Conservation (phyloP, 2,113 vertebrate species). For the Phalacrocorax pelagicus region DNA sequence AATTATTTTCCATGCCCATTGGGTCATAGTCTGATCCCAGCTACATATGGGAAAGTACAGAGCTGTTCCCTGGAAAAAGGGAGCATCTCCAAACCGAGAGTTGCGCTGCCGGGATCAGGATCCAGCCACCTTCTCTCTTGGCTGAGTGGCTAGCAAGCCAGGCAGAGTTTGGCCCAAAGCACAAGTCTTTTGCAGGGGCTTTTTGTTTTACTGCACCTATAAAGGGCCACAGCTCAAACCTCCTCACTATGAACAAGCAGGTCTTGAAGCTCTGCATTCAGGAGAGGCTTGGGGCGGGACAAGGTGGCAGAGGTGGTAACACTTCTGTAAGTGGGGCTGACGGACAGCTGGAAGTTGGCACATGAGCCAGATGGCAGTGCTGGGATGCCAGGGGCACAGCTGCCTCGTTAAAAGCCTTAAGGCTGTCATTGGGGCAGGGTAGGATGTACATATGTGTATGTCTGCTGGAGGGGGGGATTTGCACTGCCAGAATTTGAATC, state of each 20-base stretch:
- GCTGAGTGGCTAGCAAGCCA: not conserved
- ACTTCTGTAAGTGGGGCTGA: not conserved
- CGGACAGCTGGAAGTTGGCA: not conserved
- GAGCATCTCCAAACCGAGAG: not conserved
- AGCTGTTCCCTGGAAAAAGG: not conserved
- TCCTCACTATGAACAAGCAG: not conserved
- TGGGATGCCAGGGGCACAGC: not conserved
- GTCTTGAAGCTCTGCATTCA: not conserved
- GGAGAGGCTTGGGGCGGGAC: not conserved
- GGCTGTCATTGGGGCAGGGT: not conserved
- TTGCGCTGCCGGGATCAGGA: not conserved
- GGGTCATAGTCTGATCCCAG: not conserved
- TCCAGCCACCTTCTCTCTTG: not conserved
- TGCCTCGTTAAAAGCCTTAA: not conserved
- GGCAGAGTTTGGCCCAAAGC: not conserved
- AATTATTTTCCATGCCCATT: not conserved
- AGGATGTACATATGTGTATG: fast-evolving
- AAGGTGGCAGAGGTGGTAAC: fast-evolving
- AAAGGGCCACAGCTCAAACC: not conserved
- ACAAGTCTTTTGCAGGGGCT: not conserved
- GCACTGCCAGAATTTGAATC: not conserved
- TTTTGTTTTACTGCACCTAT: not conserved
- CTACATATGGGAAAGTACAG: not conserved
- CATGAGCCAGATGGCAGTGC: not conserved
- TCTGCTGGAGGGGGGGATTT: not conserved